Conservation (phyloP, 2,888 invertebrate genomes). For the Leucozona laternaria region DNA sequence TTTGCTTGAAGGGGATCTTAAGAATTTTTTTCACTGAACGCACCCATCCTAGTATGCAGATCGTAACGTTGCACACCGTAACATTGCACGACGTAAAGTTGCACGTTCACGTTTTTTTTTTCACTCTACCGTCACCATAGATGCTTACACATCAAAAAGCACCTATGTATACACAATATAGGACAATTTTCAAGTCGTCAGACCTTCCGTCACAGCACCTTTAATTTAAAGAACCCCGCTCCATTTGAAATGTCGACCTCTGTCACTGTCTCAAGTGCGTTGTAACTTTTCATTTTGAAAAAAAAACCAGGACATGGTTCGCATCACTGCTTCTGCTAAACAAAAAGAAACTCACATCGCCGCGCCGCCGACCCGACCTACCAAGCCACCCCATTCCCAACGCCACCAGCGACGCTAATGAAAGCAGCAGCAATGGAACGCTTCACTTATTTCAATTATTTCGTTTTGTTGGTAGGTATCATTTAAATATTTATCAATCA, state of each 20-base stretch:
- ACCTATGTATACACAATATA: no score
- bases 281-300: conserved; percentile 59
- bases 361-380: no score
- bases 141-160: no score
- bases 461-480: conserved; percentile 82
- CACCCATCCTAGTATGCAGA: no score
- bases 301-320: conserved; percentile 42
- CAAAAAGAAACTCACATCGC: conserved; percentile 5
- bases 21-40: no score
- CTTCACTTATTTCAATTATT: conserved; percentile 84
- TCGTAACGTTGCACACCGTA: no score
- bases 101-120: no score
- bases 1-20: no score
- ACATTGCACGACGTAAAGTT: no score
- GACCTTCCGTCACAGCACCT: conserved; percentile 22
- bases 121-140: no score
- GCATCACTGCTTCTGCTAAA: conserved; percentile 44
- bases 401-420: conserved; percentile 60
- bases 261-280: conserved; percentile 62
- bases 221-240: neutral
- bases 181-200: conserved; percentile 39
- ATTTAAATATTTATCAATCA: conserved; percentile 84
- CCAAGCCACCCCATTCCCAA: neutral
- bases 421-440: conserved; percentile 78
- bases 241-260: conserved; percentile 45